Base-by-base conservation (phyloP, 2,888 invertebrate species). In the Elysia crispata region DNA sequence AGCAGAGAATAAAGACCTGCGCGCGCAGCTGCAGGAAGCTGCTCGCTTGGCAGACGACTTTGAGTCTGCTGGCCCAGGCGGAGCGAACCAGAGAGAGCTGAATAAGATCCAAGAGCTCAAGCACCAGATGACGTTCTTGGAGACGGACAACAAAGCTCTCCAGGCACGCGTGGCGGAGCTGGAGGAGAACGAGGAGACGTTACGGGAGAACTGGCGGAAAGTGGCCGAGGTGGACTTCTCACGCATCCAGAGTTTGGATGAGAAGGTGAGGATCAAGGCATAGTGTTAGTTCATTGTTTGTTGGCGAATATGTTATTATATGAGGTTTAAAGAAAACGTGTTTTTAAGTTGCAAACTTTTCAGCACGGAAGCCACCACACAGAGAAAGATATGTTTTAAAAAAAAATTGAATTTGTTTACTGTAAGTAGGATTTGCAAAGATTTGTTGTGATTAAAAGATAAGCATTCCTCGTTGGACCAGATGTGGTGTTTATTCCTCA, bases 171-270 rank as follows among this genome's bases (percentile, higher is more conserved):
- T 89, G n/a, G 82, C 85, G 1, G 89, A 90, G 81, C 82, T 89
- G 49, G 89, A 89, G 76, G 89, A 89, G 82, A 87, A 87, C 77
- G 88, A 89, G 77, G 86, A 87, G 77, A 86, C 86, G 28, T 76
- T 89, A 64, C 84, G 86, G 70, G 86, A 87, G 18, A 89, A 90
- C 81, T 90, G 90, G 90, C 83, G 86, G 28, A 85, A 87, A 72
- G 88, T 88, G 57, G 90, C 88, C 23, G 88, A 88, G 76, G 88
- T 88, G 72, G 89, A 90, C 74, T 86, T 87, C 11, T 87, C 87
- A 67, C 87, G 88, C 73, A 82, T 85, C 13, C 85, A 86, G 66
- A 84, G 85, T 60, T 81, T 88, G 64, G 88, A 89, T 74, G 88
- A 89, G 76, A 90, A 90, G 79, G 83, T 89, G 8, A 83, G 69